These are phyloP conservation scores for Acanthurus tractus DNA, from an alignment of 2,797 vertebrate species.

Conservation along the genomic window DNA sequence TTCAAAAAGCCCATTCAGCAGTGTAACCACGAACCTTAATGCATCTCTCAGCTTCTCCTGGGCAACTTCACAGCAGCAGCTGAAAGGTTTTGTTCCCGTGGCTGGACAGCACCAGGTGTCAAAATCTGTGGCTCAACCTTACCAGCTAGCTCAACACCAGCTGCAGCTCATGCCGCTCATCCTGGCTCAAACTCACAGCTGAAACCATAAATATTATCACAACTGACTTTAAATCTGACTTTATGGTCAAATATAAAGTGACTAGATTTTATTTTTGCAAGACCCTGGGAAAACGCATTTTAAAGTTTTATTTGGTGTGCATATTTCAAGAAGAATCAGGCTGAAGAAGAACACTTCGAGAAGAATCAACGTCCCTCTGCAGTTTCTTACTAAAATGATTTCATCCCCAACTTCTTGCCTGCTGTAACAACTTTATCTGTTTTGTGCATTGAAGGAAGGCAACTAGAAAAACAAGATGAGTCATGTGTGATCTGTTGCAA, in stretches of 20 bases:
- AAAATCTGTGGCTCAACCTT: slow-evolving; percentile 42
- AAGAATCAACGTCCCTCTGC: slow-evolving; percentile 4
- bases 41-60: slow-evolving; percentile 51
- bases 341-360: neutral
- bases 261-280: neutral
- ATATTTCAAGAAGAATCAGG: neutral
- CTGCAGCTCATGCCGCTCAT: slow-evolving; percentile 58
- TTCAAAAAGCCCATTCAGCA: slow-evolving; percentile 61
- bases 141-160: slow-evolving; percentile 50
- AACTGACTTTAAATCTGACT: slow-evolving; percentile 46
- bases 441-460: neutral
- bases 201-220: slow-evolving; percentile 61
- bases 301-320: neutral
- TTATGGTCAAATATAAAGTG: slow-evolving; percentile 27
- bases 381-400: slow-evolving; percentile 38
- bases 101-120: slow-evolving; percentile 66
- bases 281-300: neutral
- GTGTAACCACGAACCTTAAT: slow-evolving; percentile 36
- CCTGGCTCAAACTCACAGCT: slow-evolving; percentile 63
- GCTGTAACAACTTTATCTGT: neutral
- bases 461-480: slow-evolving; percentile 7
- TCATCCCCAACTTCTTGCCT: slow-evolving; percentile 2
- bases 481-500: slow-evolving; percentile 15
- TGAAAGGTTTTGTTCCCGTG: slow-evolving; percentile 69
- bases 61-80: slow-evolving; percentile 69